Conservation (phyloP, 2,888 invertebrate genomes). For the Trilocha varians region DNA sequence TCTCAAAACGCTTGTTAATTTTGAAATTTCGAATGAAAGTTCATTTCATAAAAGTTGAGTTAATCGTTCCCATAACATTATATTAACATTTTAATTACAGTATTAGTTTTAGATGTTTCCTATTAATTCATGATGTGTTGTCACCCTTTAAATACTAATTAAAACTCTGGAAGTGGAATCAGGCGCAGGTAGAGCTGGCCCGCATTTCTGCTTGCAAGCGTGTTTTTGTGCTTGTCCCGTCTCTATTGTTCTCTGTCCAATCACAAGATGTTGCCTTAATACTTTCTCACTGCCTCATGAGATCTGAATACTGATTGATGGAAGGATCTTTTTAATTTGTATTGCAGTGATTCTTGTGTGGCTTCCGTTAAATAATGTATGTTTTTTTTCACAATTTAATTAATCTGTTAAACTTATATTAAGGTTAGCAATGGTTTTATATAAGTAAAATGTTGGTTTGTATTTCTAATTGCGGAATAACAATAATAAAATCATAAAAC, state of each 20-base stretch:
- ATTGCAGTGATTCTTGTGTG: background rate
- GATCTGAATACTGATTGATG: slow-evolving; percentile 56
- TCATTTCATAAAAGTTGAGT: background rate
- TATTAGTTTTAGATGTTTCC: background rate
- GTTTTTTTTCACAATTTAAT: background rate
- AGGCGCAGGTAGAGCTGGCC: slow-evolving; percentile 38
- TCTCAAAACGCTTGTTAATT: background rate
- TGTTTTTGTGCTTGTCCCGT: slow-evolving; percentile 50
- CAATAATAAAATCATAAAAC: too few relatives aligned
- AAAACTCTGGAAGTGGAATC: slow-evolving; percentile 42
- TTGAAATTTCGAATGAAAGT: background rate
- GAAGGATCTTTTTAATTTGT: slow-evolving; percentile 9
- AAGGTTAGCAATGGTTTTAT: too few relatives aligned
- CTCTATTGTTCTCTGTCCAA: slow-evolving; percentile 65
- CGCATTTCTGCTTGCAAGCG: slow-evolving; percentile 41
- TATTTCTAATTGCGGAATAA: too few relatives aligned
- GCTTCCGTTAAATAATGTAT: background rate
- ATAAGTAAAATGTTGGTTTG: too few relatives aligned
- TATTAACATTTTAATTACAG: too few relatives aligned
- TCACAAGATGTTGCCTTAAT: slow-evolving; percentile 66
- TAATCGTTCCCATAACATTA: too few relatives aligned
- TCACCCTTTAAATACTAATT: slow-evolving; percentile 65
- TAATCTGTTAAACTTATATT: too few relatives aligned
- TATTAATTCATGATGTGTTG: slow-evolving; percentile 22
- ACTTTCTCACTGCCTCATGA: slow-evolving; percentile 63